Evolutionary conservation across 2,888 invertebrate genomes (phyloP).

Genomic region (Uropetala carovei): DNA sequence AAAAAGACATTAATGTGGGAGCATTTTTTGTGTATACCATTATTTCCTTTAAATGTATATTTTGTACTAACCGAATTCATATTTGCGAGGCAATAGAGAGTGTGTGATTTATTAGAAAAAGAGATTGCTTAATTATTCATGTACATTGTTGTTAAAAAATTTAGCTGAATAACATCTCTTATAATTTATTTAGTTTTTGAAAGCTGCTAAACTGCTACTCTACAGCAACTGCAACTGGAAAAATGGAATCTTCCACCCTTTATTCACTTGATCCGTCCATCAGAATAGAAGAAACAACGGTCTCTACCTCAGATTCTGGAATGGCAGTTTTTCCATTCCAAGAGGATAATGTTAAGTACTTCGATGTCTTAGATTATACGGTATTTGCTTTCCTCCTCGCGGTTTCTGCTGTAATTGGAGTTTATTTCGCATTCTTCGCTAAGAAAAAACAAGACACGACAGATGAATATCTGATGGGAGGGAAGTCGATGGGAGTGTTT

Average conservation of each 20-base stretch:
- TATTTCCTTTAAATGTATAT: no score
- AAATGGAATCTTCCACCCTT: neutral
- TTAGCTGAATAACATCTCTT: no score
- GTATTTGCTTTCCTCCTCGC: constrained; percentile 72
- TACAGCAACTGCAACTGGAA: no score
- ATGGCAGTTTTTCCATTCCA: neutral
- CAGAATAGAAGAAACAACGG: neutral
- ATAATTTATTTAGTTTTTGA: no score
- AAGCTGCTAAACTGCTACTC: no score
- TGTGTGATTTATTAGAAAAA: no score
- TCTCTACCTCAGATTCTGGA: neutral
- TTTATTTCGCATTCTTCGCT: constrained; percentile 73
- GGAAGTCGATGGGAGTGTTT: constrained; percentile 71
- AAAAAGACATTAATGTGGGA: no score
- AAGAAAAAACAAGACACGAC: constrained; percentile 72
- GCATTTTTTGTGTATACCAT: no score
- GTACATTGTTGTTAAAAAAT: no score
- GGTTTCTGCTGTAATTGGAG: constrained; percentile 72
- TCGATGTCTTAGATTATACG: constrained; percentile 70
- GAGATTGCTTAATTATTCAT: no score
- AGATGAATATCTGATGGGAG: constrained; percentile 73
- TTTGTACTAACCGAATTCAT: no score
- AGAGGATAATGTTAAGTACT: neutral
- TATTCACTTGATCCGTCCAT: neutral
- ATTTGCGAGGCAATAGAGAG: no score